A percentile compares a stretch with the other conserved stretches of the same genome.
phyloP scores from a whole-genome alignment of 2,797 vertebrate species.

The Ctenopoma multispine region DNA sequence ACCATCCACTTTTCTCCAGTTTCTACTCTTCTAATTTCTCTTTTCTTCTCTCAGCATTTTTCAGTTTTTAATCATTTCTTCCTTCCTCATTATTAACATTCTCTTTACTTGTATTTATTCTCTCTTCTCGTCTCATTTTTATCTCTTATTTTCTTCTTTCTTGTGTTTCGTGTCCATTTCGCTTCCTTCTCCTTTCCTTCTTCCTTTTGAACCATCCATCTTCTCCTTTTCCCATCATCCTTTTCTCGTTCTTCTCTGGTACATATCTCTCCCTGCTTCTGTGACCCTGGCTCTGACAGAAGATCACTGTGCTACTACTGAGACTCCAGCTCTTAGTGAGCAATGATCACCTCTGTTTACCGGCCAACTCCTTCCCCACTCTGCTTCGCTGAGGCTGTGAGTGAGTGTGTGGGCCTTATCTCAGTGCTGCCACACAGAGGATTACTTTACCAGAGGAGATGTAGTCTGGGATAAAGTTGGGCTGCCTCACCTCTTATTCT shows the following conservation, averaged over 20 bases:
- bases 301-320: slow-evolving; percentile 41
- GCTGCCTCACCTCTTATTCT: slow-evolving; percentile 78
- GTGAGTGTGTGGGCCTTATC: slow-evolving; percentile 75
- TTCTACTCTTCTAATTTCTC: slow-evolving; percentile 21
- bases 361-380: slow-evolving; percentile 38
- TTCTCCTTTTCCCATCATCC: background rate
- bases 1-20: no score
- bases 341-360: slow-evolving; percentile 68
- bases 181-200: background rate
- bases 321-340: slow-evolving; percentile 51
- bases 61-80: no score
- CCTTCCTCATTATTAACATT: background rate
- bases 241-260: slow-evolving; percentile 1
- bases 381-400: slow-evolving; percentile 35
- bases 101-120: background rate
- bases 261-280: slow-evolving; percentile 24
- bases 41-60: background rate
- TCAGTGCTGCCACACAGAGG: slow-evolving; percentile 65
- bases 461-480: slow-evolving; percentile 70
- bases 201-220: slow-evolving; percentile 24
- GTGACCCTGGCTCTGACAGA: slow-evolving; percentile 67
- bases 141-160: background rate
- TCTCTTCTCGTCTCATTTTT: background rate
- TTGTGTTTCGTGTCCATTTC: slow-evolving; percentile 5
- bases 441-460: slow-evolving; percentile 80